Conservation (phyloP, 2,888 invertebrate species). For the Andrena trimmerana region DNA sequence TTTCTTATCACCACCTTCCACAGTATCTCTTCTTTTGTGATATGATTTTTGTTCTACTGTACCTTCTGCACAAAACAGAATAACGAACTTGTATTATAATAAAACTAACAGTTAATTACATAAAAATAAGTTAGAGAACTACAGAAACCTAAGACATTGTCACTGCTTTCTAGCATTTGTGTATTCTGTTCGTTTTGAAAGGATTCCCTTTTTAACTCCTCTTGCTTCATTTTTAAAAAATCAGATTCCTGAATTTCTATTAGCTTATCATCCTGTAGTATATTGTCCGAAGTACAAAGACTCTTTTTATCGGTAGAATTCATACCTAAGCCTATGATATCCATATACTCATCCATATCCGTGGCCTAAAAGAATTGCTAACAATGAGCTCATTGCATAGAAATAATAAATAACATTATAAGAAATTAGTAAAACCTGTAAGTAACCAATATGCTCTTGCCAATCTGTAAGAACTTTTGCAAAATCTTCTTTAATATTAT, state of each 20-base stretch:
- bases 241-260: slow-evolving; percentile 37
- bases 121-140: slow-evolving; percentile 23
- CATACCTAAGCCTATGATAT: slow-evolving; percentile 75
- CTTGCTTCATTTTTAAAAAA: slow-evolving; percentile 48
- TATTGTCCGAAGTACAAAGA: slow-evolving; percentile 72
- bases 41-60: slow-evolving; percentile 1
- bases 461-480: slow-evolving; percentile 86
- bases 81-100: slow-evolving; percentile 2
- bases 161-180: slow-evolving; percentile 51
- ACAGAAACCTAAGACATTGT: slow-evolving; percentile 71
- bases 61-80: slow-evolving; percentile 20
- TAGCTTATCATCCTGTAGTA: slow-evolving; percentile 71
- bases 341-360: slow-evolving; percentile 81
- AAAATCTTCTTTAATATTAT: slow-evolving; percentile 85
- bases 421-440: slow-evolving; percentile 83
- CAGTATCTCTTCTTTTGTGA: slow-evolving; percentile 5
- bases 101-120: not conserved
- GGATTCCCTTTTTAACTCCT: slow-evolving; percentile 24
- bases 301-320: slow-evolving; percentile 68
- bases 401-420: not conserved
- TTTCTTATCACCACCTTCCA: slow-evolving; percentile 18
- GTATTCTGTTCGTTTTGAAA: slow-evolving; percentile 18
- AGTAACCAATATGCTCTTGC: slow-evolving; percentile 85
- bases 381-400: slow-evolving; percentile 1
- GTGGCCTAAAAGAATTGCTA: slow-evolving; percentile 72